Conservation (phyloP, 2,888 invertebrate genomes). For the Dryococelus australis region DNA sequence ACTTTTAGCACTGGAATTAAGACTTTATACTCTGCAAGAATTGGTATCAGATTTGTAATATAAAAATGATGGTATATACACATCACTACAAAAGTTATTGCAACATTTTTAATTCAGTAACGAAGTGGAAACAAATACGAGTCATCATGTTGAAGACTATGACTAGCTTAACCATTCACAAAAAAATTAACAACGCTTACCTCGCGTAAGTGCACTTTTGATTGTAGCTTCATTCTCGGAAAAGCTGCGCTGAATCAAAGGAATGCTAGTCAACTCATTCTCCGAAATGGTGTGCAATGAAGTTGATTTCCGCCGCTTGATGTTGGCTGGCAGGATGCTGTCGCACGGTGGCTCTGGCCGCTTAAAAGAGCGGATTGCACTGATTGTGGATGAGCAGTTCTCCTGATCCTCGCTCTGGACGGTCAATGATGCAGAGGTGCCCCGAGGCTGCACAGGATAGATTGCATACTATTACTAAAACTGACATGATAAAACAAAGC, state of each 20-base stretch:
- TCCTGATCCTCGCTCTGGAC: neutral
- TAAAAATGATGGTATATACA: no score
- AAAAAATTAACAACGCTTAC: conserved; percentile 57
- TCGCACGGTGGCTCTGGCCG: conserved; percentile 70
- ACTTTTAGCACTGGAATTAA: no score
- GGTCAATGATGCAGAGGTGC: conserved; percentile 55
- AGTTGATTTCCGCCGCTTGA: conserved; percentile 58
- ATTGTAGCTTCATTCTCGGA: conserved; percentile 81
- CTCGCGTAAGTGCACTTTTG: conserved; percentile 75
- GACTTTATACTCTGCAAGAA: no score
- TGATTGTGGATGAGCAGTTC: conserved; percentile 50
- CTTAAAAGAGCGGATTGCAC: conserved; percentile 63
- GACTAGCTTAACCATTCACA: no score
- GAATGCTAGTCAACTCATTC: conserved; percentile 11
- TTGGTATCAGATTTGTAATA: no score
- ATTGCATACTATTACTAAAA: neutral
- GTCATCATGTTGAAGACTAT: no score
- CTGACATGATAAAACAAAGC: no score
- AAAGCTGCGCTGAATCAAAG: conserved; percentile 65
- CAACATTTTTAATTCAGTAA: no score
- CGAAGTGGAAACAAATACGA: no score
- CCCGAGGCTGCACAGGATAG: conserved; percentile 55
- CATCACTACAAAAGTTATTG: no score
- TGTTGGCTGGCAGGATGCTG: conserved; percentile 59
- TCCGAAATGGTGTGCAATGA: conserved; percentile 39